Evolutionary conservation across 2,797 vertebrate genomes (phyloP).

Genomic region (Acanthornis magna): DNA sequence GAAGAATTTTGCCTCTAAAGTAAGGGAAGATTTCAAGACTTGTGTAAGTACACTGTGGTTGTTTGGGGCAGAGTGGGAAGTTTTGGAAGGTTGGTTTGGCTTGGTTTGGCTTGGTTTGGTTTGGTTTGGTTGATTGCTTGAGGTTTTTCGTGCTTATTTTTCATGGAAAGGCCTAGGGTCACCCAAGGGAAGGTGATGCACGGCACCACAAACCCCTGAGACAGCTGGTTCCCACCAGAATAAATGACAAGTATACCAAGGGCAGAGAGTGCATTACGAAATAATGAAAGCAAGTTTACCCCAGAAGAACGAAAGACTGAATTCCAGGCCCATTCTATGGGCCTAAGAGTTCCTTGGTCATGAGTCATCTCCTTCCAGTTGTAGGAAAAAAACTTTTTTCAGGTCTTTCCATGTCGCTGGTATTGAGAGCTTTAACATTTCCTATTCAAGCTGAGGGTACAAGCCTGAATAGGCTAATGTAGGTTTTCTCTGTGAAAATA

Average conservation of each 20-base stretch:
- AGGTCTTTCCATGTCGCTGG: background rate
- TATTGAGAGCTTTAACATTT: background rate
- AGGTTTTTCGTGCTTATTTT: background rate
- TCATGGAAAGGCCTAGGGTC: background rate
- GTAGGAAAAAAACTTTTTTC: background rate
- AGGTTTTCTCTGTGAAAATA: background rate
- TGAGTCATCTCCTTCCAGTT: background rate
- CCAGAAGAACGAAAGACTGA: background rate
- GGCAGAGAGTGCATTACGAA: background rate
- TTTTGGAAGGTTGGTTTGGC: background rate
- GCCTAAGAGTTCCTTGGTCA: background rate
- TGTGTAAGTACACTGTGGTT: rapidly evolving
- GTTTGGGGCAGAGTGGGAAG: rapidly evolving
- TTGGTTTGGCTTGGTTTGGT: background rate
- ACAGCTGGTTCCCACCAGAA: background rate
- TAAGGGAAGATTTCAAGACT: background rate
- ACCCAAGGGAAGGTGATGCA: background rate
- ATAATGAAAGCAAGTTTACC: background rate
- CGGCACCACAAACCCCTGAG: background rate
- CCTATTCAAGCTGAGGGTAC: background rate
- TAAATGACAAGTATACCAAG: background rate
- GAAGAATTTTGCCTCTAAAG: background rate
- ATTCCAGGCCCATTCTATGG: background rate
- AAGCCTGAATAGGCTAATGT: background rate
- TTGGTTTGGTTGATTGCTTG: background rate